Conservation (phyloP, 1,140 invertebrate species). For the Sycobia sp. region DNA sequence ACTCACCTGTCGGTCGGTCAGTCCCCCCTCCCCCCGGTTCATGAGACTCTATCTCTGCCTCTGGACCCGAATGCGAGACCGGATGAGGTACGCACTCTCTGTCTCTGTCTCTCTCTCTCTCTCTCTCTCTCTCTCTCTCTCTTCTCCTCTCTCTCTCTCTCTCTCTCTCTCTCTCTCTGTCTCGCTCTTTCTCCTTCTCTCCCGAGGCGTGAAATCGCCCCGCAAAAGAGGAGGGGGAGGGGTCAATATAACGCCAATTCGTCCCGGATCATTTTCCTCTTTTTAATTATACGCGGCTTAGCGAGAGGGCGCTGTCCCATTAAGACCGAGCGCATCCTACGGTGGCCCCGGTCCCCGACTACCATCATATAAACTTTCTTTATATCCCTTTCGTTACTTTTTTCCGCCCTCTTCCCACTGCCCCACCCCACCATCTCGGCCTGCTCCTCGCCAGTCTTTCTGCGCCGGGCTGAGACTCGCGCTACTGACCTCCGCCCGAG, state of each 20-base stretch:
- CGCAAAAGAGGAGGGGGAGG: too few relatives aligned
- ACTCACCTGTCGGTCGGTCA: constrained; percentile 18
- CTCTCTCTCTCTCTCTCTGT: too few relatives aligned
- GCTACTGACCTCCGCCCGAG: too few relatives aligned
- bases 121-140: too few relatives aligned
- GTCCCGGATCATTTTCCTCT: constrained; percentile 46
- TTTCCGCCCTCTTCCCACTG: not conserved
- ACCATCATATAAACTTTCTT: constrained; percentile 15
- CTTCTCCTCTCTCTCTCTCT: too few relatives aligned
- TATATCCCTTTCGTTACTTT: not conserved
- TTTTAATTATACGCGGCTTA: constrained; percentile 54
- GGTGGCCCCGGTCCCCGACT: constrained; percentile 1
- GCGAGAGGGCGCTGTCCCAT: constrained; percentile 49
- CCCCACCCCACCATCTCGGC: not conserved
- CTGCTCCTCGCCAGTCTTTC: not conserved
- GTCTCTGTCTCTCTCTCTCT: too few relatives aligned
- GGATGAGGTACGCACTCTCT: too few relatives aligned
- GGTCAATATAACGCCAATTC: constrained; percentile 49
- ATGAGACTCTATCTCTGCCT: too few relatives aligned
- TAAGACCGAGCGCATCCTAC: too few relatives aligned
- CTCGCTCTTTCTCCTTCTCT: too few relatives aligned
- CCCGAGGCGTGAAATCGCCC: constrained; percentile 28
- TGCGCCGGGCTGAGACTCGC: too few relatives aligned
- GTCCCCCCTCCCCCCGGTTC: not conserved
- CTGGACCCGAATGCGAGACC: too few relatives aligned